Percentiles rank a stretch among this genome's conserved stretches.
Conservation (phyloP, 2,888 invertebrate species). For the Hemithea aestivaria region DNA sequence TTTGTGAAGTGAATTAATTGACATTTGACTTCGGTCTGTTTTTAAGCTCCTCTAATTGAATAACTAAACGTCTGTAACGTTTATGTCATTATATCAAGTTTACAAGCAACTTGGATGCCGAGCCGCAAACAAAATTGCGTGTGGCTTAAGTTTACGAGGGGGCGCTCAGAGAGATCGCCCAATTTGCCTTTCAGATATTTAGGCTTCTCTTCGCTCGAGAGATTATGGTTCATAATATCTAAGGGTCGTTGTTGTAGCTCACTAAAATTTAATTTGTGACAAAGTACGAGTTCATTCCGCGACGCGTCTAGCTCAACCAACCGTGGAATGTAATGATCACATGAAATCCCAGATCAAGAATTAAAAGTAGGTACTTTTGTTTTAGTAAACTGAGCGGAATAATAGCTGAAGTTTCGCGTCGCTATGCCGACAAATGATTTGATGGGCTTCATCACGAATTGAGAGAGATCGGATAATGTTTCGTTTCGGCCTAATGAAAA, state of each 20-base stretch:
- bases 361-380: slow-evolving; percentile 68
- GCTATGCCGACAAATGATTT: slow-evolving; percentile 70
- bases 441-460: slow-evolving; percentile 63
- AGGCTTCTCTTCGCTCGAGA: slow-evolving; percentile 39
- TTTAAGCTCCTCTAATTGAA: slow-evolving; percentile 10
- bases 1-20: too few species aligned
- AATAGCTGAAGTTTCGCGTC: slow-evolving; percentile 65
- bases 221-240: slow-evolving; percentile 46
- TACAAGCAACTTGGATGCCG: slow-evolving; percentile 21
- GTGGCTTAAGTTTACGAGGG: slow-evolving; percentile 42
- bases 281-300: slow-evolving; percentile 38
- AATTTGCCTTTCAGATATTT: slow-evolving; percentile 47
- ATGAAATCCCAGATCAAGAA: slow-evolving; percentile 69
- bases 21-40: neutral
- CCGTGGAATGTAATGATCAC: slow-evolving; percentile 62
- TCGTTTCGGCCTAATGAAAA: slow-evolving; percentile 48
- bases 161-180: slow-evolving; percentile 41
- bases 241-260: slow-evolving; percentile 49
- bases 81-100: slow-evolving; percentile 22
- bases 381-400: slow-evolving; percentile 69
- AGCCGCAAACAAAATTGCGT: slow-evolving; percentile 29
- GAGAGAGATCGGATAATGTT: slow-evolving; percentile 57
- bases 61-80: slow-evolving; percentile 14
- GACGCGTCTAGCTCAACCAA: slow-evolving; percentile 49
- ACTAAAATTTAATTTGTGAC: slow-evolving; percentile 58